A percentile compares a stretch with the other conserved stretches of the same genome.
These are phyloP conservation scores for Drosophila willistoni DNA, from an alignment of 1,140 invertebrate species.

Conservation along the genomic window DNA sequence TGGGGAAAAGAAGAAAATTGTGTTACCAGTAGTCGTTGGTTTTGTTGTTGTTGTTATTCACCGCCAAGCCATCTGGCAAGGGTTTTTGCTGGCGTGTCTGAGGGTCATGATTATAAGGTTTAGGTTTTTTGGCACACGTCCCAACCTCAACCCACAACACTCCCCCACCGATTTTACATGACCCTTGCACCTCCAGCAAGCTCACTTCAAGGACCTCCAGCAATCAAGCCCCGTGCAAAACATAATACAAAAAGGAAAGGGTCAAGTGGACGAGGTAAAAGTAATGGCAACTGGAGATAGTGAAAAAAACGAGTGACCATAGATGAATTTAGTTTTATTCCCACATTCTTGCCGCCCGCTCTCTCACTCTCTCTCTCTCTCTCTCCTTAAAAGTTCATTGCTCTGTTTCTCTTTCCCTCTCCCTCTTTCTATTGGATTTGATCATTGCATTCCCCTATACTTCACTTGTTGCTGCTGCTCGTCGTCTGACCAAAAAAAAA, in stretches of 20 bases:
- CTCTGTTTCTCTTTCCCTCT: not conserved
- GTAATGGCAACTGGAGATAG: not conserved
- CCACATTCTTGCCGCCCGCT: not conserved
- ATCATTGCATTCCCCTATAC: not conserved
- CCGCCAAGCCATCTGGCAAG: constrained; percentile 8
- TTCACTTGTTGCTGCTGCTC: constrained; percentile 13
- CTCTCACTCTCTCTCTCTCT: not conserved
- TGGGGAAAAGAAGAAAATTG: not conserved
- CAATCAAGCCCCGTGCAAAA: not conserved
- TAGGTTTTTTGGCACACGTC: constrained; percentile 12
- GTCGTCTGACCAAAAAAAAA: not conserved
- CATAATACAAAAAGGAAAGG: not conserved
- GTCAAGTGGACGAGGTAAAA: constrained; percentile 1
- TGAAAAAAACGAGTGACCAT: not conserved
- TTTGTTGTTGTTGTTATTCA: not conserved
- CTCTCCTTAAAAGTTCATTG: constrained; percentile 1
- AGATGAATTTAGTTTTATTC: constrained; percentile 1
- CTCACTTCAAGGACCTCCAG: not conserved
- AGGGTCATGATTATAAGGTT: constrained; percentile 14
- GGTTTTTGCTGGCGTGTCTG: constrained; percentile 8
- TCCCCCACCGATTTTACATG: not conserved
- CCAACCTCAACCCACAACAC: not conserved
- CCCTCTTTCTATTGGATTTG: not conserved
- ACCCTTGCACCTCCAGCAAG: not conserved
- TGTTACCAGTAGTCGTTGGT: not conserved